phyloP scores from a whole-genome alignment of 1,140 invertebrate species.

The Microplitis demolitor region DNA sequence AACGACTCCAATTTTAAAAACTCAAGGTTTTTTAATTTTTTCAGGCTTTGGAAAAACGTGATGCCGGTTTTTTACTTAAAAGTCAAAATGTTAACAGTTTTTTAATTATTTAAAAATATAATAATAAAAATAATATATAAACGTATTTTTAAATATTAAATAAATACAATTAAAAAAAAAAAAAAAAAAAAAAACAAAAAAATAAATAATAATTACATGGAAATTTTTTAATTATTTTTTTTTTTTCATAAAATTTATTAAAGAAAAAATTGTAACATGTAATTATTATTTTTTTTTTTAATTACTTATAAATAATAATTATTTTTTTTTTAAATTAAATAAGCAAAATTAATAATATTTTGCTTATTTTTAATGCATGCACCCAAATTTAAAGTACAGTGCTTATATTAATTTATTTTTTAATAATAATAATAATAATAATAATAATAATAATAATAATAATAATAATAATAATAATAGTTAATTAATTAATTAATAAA shows the following conservation, averaged over 20 bases:
- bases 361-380: not conserved
- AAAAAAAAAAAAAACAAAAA: slow-evolving; percentile 18
- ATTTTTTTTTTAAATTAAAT: not conserved
- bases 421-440: not conserved
- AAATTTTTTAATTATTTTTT: too few relatives aligned
- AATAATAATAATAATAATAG: too few relatives aligned
- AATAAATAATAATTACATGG: not conserved
- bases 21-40: too few relatives aligned
- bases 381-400: not conserved
- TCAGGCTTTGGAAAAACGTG: not conserved
- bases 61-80: slow-evolving; percentile 10
- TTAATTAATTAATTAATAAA: too few relatives aligned
- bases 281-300: too few relatives aligned
- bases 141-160: too few relatives aligned
- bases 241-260: too few relatives aligned
- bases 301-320: slow-evolving; percentile 15
- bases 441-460: too few relatives aligned
- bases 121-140: slow-evolving; percentile 15
- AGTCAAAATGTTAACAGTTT: not conserved
- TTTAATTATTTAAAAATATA: too few relatives aligned
- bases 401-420: not conserved
- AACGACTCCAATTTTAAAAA: too few relatives aligned
- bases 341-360: too few relatives aligned
- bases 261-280: too few relatives aligned
- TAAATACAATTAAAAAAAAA: not conserved